Evolutionary conservation across 1,140 invertebrate species (phyloP), one percentile per base, ranked within the genome.

Genomic region (Pogonomyrmex barbatus): DNA sequence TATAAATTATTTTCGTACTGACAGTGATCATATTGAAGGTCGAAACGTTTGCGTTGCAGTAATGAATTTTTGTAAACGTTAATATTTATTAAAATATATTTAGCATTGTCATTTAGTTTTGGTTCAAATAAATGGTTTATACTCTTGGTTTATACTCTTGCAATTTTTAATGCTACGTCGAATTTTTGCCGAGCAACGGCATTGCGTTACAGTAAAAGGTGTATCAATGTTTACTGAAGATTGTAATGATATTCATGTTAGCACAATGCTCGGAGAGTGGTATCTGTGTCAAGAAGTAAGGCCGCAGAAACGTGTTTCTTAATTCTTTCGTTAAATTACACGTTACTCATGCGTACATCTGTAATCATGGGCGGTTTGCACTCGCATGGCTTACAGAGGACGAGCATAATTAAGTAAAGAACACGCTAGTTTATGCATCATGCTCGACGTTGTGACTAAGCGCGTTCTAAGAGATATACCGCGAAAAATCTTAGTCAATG

Each of bases 251-350:
- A 60, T 60, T 50, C 67, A 39, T 71, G 65, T 81, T 56, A 45
- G 78, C 67, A 47, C 30, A 68, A 47, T 45, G 39, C 24, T 63
- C 65, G 56, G 56, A 87, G 76, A 83, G 62, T 45, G 71, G 54
- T 47, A 86, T 73, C 77, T 71, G 73, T 84, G 88, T 87, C 77
- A 88, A 52, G 56, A 62, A 56, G 60, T 84, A 88, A 90, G 89
- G 86, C 68, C 88, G 82, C 62, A 63, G 86, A 76, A 81, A 67
- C 81, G 76, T 67, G 76, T 79, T 88, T 88, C 86, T 88, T 88
- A 87, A 89, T 90, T 89, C 86, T 65, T 65, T 58, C 45, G n/a
- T 17, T 60, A 89, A 81, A 90, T 90, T 90, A 79, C 36, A 85
- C 63, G 76, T 83, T 78, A 62, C 30, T 45, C 60, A 36, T 75